A percentile compares a stretch with the other conserved stretches of the same genome.
Evolutionary conservation across 2,797 vertebrate species (phyloP).

Genomic region (Luscinia luscinia): DNA sequence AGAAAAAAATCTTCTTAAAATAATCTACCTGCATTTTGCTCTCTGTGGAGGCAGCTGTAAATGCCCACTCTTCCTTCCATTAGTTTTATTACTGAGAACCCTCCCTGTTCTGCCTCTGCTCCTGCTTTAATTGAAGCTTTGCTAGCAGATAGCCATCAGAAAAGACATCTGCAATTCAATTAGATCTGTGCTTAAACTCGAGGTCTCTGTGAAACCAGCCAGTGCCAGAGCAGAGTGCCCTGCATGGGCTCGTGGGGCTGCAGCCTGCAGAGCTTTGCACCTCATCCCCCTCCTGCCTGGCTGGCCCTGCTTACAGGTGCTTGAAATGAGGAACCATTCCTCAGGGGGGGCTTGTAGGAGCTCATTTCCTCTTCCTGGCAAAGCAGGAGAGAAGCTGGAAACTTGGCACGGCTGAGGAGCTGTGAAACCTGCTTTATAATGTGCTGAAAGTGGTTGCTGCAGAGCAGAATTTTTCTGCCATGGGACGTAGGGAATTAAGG

Average conservation of each 20-base stretch:
- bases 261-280: neutral
- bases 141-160: constrained; percentile 51
- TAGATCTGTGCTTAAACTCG: constrained; percentile 38
- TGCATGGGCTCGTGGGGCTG: neutral
- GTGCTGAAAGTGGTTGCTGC: neutral
- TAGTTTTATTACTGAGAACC: constrained; percentile 33
- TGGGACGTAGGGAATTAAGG: neutral
- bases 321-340: neutral
- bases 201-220: neutral
- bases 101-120: constrained; percentile 17
- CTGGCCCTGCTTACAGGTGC: neutral
- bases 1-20: neutral
- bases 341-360: neutral
- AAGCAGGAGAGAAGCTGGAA: neutral
- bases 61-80: constrained; percentile 3
- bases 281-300: accelerated
- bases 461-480: neutral
- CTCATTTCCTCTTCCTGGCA: neutral
- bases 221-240: neutral
- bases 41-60: neutral
- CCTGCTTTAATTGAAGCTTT: constrained; percentile 35
- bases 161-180: constrained; percentile 67
- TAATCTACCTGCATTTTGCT: neutral
- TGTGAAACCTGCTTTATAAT: neutral
- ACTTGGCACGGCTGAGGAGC: neutral